Percentiles rank a stretch among this genome's conserved stretches.
Conservation (phyloP, 2,797 vertebrate genomes). For the Micropoecilia bifurca region DNA sequence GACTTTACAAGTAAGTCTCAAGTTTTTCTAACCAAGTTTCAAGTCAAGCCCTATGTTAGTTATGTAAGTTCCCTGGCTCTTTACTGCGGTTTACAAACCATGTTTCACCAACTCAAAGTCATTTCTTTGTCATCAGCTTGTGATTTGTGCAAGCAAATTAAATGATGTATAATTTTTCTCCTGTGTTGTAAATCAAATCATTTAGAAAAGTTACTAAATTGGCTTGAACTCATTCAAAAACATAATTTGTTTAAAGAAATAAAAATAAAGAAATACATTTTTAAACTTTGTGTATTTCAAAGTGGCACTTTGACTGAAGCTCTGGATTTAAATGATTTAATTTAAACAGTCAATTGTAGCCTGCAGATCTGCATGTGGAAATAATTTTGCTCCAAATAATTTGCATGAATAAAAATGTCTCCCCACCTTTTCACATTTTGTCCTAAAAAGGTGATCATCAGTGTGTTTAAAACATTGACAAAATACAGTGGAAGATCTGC, state of each 20-base stretch:
- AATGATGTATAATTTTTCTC: not conserved
- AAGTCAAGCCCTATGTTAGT: not conserved
- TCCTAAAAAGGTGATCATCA: not conserved
- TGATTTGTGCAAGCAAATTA: not conserved
- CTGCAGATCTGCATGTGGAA: not conserved
- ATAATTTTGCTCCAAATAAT: not conserved
- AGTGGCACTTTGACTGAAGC: not conserved
- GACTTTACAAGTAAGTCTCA: not conserved
- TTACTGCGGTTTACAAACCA: not conserved
- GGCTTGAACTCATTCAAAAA: not conserved
- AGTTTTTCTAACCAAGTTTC: not conserved
- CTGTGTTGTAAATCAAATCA: not conserved
- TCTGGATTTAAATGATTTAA: not conserved
- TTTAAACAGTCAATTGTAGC: not conserved
- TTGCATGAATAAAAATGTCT: not conserved
- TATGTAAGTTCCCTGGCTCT: not conserved
- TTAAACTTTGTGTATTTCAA: not conserved
- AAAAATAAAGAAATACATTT: too few relatives aligned
- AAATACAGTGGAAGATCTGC: not conserved
- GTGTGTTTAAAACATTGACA: not conserved
- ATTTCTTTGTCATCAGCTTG: not conserved
- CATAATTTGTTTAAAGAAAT: too few relatives aligned
- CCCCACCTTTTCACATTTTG: too few relatives aligned
- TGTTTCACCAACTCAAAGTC: not conserved
- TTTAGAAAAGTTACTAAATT: not conserved